phyloP scores from a whole-genome alignment of 1,140 invertebrate genomes.

The Drosophila nannoptera region DNA sequence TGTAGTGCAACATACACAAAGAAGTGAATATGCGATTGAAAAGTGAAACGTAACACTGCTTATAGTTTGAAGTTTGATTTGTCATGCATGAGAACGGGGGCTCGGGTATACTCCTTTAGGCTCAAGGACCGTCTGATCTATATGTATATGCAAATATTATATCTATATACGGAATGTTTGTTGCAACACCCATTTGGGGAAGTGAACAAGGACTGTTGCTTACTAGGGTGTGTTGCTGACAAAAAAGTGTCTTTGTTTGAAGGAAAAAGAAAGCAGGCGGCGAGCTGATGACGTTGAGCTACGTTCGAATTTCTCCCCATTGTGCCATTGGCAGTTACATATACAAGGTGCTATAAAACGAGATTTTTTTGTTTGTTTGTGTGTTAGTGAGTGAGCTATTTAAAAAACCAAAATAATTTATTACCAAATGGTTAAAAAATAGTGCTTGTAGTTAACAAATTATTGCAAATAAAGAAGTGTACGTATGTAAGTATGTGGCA shows the following conservation, averaged over 20 bases:
- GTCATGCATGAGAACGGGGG: conserved; percentile 29
- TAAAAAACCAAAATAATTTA: conserved; percentile 5
- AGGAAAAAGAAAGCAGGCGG: conserved; percentile 64
- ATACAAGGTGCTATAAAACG: conserved; percentile 10
- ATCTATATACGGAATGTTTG: conserved; percentile 13
- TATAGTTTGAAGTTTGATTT: conserved; percentile 36
- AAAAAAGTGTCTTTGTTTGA: conserved; percentile 55
- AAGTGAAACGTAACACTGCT: conserved; percentile 70
- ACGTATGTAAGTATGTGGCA: conserved; percentile 42
- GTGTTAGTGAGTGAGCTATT: conserved; percentile 11
- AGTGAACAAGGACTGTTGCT: conserved; percentile 25
- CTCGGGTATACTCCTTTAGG: conserved; percentile 28
- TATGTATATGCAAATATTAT: conserved; percentile 13
- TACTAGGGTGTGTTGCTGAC: not conserved
- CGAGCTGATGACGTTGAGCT: conserved; percentile 68
- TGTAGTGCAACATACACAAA: not conserved
- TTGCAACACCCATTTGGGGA: conserved; percentile 4
- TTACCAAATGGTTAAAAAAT: conserved; percentile 3
- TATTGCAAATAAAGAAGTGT: conserved; percentile 29
- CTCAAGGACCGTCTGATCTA: conserved; percentile 41
- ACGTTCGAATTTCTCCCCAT: conserved; percentile 51
- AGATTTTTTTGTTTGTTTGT: not conserved
- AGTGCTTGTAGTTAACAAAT: conserved; percentile 16
- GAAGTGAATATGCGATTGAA: conserved; percentile 41
- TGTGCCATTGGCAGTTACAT: conserved; percentile 24